These are phyloP conservation scores for Scomberomorus guttatus DNA, from an alignment of 2,797 vertebrate genomes.

Conservation along the genomic window DNA sequence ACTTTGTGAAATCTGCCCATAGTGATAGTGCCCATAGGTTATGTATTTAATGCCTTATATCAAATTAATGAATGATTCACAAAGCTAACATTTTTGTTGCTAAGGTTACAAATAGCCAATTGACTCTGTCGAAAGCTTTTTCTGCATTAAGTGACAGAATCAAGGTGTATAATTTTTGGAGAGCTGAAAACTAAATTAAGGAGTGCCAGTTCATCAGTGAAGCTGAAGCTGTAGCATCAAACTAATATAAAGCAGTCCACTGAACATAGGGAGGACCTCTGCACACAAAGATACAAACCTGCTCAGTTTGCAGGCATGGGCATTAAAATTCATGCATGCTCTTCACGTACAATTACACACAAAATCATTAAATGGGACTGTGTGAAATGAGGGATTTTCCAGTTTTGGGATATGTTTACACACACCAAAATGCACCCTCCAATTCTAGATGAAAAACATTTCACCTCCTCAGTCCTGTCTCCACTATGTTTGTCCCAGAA, in stretches of 20 bases:
- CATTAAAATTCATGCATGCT: conserved; percentile 1
- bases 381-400: background rate
- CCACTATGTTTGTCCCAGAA: conserved; percentile 24
- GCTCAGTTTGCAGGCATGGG: background rate
- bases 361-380: background rate
- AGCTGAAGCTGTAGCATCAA: background rate
- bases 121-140: background rate
- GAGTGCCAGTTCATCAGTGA: background rate
- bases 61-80: background rate
- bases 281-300: background rate
- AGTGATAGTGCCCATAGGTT: background rate
- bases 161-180: too few relatives aligned
- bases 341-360: background rate
- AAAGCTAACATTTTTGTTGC: background rate
- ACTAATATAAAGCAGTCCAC: background rate
- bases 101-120: background rate
- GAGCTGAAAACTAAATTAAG: background rate
- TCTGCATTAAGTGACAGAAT: too few relatives aligned
- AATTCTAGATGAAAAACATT: conserved; percentile 9
- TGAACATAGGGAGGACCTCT: background rate
- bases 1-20: too few relatives aligned
- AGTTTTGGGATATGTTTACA: conserved; percentile 15
- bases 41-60: background rate
- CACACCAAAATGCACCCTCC: background rate
- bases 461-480: background rate